Base-by-base conservation (phyloP, 1,140 invertebrate genomes). In the Theocolax elegans region DNA sequence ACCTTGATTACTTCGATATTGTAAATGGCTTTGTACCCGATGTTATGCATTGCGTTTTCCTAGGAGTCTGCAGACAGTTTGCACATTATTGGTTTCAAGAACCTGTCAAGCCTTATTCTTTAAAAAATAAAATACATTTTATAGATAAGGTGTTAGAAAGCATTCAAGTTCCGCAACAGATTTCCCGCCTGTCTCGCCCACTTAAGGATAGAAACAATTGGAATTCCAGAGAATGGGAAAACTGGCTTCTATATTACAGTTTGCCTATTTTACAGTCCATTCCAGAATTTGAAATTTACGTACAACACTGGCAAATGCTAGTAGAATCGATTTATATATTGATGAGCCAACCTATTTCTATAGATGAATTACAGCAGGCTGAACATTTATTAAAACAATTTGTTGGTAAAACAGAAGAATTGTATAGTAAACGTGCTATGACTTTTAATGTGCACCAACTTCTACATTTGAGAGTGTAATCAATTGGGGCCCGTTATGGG, bases 171-270 rank as follows among this genome's bases (percentile, higher is more conserved):
- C 71, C 71, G 7, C 53, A 31, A 48, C 58, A 72, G 49, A 12
- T 68, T 35, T 19, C 10, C 15, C 17, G 71, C 27, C 42, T 72
- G 17, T 53, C 71, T 0, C 31, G 65, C 13, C 40, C 65, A 23
- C 2, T 72, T 9, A 25, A 21, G 15, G 65, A 72, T 46, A 31
- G 46, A n/a, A 59, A 63, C 35, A 46, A 58, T 23, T 72, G 71
- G 71, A 72, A 72, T 63, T 27, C 70, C 42, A 31, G 56, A 10
- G 70, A 72, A 62, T 72, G 53, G 63, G 27, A 67, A 40, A 72
- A 72, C 35, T 72, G 63, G 70, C 23, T 72, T 13, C 58, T 72
- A n/a, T 67, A 48, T 29, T 72, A 67, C 25, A 72, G 71, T 62
- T 12, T 60, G 27, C 71, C 71, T 17, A 25, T 62, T 38, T 48